These are phyloP conservation scores for Oryzias javanicus DNA, from an alignment of 2,113 vertebrate genomes.

Conservation along the genomic window DNA sequence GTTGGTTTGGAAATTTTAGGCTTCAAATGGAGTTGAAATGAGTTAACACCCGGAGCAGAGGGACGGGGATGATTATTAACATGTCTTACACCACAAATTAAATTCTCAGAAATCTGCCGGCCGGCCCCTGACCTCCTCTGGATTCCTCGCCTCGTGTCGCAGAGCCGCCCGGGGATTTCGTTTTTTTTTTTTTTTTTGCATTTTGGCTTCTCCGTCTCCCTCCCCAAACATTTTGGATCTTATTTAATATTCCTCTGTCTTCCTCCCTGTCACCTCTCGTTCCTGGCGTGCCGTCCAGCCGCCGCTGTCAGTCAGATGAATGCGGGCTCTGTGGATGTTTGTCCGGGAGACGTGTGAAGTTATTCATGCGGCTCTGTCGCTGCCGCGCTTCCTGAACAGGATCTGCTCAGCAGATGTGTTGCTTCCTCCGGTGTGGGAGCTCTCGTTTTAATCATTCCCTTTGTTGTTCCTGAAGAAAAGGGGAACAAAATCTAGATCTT, in stretches of 20 bases:
- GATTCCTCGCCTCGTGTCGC: not conserved
- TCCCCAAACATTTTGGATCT: constrained; percentile 1
- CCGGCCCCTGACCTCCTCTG: constrained; percentile 12
- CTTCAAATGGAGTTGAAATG: constrained; percentile 16
- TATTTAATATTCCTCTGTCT: constrained; percentile 20
- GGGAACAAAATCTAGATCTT: no score
- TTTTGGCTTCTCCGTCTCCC: constrained; percentile 21
- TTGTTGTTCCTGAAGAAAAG: constrained; percentile 5
- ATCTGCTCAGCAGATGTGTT: constrained; percentile 35
- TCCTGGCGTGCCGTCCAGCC: constrained; percentile 21
- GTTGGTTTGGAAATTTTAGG: constrained; percentile 8
- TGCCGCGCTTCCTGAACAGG: constrained; percentile 13
- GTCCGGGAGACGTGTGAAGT: constrained; percentile 26
- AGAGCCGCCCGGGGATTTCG: not conserved
- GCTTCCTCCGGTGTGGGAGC: constrained; percentile 39
- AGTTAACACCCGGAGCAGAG: constrained; percentile 21
- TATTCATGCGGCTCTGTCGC: constrained; percentile 22
- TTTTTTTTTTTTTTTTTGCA: constrained; percentile 1
- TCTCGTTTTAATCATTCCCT: constrained; percentile 1
- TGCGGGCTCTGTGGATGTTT: constrained; percentile 9
- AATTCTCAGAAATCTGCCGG: constrained; percentile 19
- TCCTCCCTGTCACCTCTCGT: constrained; percentile 9
- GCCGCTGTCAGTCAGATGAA: constrained; percentile 36
- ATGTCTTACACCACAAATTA: constrained; percentile 32
- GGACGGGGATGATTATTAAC: constrained; percentile 18